Evolutionary conservation across 2,888 invertebrate genomes (phyloP).

Genomic region (Zelleria hepariella): DNA sequence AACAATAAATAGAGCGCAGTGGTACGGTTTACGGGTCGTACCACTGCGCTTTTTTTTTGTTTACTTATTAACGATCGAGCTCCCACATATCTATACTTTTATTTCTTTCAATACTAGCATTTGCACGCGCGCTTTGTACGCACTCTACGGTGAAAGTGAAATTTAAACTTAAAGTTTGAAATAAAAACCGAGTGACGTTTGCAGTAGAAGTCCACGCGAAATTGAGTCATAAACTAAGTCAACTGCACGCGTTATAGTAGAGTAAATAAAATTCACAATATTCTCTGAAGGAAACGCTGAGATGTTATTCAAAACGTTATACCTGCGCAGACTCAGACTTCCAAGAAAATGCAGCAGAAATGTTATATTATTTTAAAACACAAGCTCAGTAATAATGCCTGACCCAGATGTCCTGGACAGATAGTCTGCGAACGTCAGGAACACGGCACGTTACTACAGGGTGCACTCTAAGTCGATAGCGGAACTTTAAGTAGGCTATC

Average conservation of each 20-base stretch:
- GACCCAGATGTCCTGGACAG: not conserved
- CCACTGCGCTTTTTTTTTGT: no score
- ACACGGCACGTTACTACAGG: not conserved
- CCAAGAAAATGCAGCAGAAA: not conserved
- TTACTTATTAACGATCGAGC: no score
- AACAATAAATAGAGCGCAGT: no score
- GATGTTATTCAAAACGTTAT: not conserved
- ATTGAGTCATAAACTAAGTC: not conserved
- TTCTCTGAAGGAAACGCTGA: not conserved
- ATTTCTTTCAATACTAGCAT: no score
- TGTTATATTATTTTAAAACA: not conserved
- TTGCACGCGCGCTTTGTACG: no score
- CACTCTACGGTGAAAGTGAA: not conserved
- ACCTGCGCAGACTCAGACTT: not conserved
- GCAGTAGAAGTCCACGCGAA: not conserved
- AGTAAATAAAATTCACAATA: not conserved
- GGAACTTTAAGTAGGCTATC: no score
- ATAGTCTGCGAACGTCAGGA: not conserved
- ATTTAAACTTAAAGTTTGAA: not conserved
- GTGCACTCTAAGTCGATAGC: no score
- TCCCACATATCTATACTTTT: no score
- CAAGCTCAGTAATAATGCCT: not conserved
- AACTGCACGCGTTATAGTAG: not conserved
- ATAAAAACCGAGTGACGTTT: not conserved
- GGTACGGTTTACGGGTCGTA: no score